Conservation (phyloP, 2,888 invertebrate species). For the Leptinotarsa haldemani region DNA sequence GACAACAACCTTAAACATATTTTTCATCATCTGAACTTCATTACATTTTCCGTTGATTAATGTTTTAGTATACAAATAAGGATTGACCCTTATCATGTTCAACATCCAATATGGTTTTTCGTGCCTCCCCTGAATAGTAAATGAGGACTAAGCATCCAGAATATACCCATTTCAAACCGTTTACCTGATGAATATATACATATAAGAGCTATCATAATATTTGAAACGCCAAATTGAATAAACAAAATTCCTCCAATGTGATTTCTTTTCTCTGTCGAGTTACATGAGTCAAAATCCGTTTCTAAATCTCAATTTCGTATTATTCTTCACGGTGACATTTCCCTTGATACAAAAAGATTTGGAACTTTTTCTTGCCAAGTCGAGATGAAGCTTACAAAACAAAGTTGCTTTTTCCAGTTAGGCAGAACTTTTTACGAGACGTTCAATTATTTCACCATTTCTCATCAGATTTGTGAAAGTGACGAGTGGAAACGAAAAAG, state of each 20-base stretch:
- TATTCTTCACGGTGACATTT: conserved; percentile 4
- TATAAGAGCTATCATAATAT: not conserved
- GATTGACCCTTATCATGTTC: too few species aligned
- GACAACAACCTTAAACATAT: too few species aligned
- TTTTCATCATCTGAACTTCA: too few species aligned
- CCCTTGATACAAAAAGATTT: conserved; percentile 20
- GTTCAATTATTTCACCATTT: conserved; percentile 20
- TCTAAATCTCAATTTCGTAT: conserved; percentile 13
- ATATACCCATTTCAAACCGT: not conserved
- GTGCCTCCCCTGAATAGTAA: too few species aligned
- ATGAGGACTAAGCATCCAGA: not conserved
- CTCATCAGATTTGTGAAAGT: conserved; percentile 21
- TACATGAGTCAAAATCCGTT: conserved; percentile 20
- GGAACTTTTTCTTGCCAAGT: conserved; percentile 11
- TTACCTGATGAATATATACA: not conserved
- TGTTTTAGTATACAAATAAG: too few species aligned
- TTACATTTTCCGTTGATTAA: too few species aligned
- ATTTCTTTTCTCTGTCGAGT: conserved; percentile 21
- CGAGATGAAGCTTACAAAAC: conserved; percentile 1
- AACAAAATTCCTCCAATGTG: conserved; percentile 5
- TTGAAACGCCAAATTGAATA: conserved; percentile 1
- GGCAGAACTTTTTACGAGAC: conserved; percentile 9
- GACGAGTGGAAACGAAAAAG: conserved; percentile 14
- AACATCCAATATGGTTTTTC: too few species aligned
- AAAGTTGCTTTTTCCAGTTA: conserved; percentile 11